Evolutionary conservation across 2,888 invertebrate genomes (phyloP).

Genomic region (Nomada goodeniana): DNA sequence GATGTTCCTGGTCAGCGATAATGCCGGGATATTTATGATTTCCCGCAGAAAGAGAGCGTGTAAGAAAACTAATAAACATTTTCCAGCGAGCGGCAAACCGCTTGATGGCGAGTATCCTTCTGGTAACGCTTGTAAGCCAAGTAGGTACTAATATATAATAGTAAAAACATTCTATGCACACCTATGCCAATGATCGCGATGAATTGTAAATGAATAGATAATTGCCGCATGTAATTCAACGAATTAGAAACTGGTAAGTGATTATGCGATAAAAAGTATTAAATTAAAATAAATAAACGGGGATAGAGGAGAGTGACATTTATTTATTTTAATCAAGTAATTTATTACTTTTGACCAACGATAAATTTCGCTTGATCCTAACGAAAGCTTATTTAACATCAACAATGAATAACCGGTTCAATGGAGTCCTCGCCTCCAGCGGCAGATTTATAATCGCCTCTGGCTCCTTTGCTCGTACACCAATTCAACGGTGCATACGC

Average conservation of each 20-base stretch:
- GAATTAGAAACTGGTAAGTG: neutral
- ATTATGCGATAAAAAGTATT: too few species aligned
- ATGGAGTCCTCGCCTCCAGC: conserved; percentile 16
- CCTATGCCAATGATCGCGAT: neutral
- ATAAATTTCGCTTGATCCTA: too few species aligned
- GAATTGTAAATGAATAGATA: conserved; percentile 43
- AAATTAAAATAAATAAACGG: too few species aligned
- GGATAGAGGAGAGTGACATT: too few species aligned
- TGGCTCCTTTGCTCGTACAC: conserved; percentile 4
- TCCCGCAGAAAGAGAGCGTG: conserved; percentile 23
- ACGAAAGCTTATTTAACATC: too few species aligned
- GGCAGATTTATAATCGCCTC: conserved; percentile 17
- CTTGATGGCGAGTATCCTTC: neutral
- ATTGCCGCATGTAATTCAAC: conserved; percentile 26
- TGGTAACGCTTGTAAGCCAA: conserved; percentile 35
- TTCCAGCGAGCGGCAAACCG: neutral
- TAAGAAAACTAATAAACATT: conserved; percentile 27
- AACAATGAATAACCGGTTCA: neutral
- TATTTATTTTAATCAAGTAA: too few species aligned
- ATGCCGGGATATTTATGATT: conserved; percentile 25
- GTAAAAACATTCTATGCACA: conserved; percentile 15
- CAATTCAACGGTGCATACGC: conserved; percentile 41
- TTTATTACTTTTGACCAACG: too few species aligned
- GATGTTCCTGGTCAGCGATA: neutral
- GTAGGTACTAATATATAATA: conserved; percentile 13